Evolutionary conservation across 2,797 vertebrate genomes (phyloP), one percentile per base, ranked within the genome.

Genomic region (Brachymystax lenok): DNA sequence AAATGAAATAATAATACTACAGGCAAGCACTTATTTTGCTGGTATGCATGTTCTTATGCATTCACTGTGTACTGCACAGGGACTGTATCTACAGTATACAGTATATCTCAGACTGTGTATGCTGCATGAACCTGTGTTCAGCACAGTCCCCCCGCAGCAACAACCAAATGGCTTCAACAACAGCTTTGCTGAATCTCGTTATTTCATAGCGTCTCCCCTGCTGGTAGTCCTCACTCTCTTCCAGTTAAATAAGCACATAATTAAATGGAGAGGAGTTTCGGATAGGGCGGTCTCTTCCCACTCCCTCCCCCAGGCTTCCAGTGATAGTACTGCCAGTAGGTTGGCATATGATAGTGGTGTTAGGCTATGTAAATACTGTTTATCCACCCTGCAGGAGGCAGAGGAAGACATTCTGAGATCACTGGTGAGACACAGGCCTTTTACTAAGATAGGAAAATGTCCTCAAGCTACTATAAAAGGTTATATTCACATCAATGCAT

Each of bases 191-290:
- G 12, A 27, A 61, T 24, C 59, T 61, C 59, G n/a, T 61, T 61
- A 61, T 61, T 61, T 61, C 59, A 46, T 46, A 24, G 24, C 74
- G 78, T 86, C 77, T 80, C 76, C 74, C 80, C n/a, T 61, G n/a
- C n/a, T 61, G 6, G 56, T 8, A n/a, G 56, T 21, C 19, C 21
- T 24, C 21, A 63, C 21, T 63, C 59, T 24, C 59, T 63, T 63
- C 59, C 21, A 63, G 10, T 63, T 63, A 24, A 21, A 63, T 27
- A 21, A 59, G 56, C n/a, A 63, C n/a, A 63, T 21, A 63, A 63
- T 63, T 24, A 63, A 59, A 63, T 24, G 50, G 67, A 56, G 16
- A 61, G 56, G 59, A 8, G n/a, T 21, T 63, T 59, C n/a, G 8
- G 6, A 19, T 4, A 54, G 16, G 52, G 17, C 14, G 10, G 21